Conservation (phyloP, 2,888 invertebrate genomes). For the Drosophila gaucha region DNA sequence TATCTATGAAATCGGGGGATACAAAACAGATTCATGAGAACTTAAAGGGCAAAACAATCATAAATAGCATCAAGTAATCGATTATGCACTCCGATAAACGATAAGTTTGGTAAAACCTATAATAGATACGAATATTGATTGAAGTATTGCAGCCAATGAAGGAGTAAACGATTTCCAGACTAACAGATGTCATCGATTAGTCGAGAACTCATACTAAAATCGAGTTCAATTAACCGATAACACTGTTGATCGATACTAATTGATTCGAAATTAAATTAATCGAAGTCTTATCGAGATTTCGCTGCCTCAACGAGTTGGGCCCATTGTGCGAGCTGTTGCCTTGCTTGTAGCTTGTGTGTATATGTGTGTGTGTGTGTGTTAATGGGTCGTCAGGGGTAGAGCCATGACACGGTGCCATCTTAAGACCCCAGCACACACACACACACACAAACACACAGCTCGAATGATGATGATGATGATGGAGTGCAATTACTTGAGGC, state of each 20-base stretch:
- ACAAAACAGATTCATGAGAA: background rate
- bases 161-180: too few species aligned
- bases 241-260: background rate
- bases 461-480: constrained; percentile 68
- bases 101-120: too few species aligned
- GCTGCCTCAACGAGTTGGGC: constrained; percentile 1
- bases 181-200: too few species aligned
- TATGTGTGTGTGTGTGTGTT: constrained; percentile 35
- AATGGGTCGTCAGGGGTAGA: constrained; percentile 37
- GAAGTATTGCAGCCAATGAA: too few species aligned
- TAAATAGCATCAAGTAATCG: too few species aligned
- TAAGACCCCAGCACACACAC: constrained; percentile 15
- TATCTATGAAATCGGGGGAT: too few species aligned
- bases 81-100: too few species aligned
- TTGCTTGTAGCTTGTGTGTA: constrained; percentile 21
- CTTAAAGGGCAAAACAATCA: too few species aligned
- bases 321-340: constrained; percentile 33
- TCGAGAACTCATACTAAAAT: too few species aligned
- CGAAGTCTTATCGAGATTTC: background rate
- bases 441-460: constrained; percentile 8
- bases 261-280: too few species aligned
- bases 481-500: constrained; percentile 75
- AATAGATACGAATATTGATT: too few species aligned
- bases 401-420: constrained; percentile 16
- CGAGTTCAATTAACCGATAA: background rate